Conservation (phyloP, 2,888 invertebrate genomes). For the Branchipolynoe longqiensis region DNA sequence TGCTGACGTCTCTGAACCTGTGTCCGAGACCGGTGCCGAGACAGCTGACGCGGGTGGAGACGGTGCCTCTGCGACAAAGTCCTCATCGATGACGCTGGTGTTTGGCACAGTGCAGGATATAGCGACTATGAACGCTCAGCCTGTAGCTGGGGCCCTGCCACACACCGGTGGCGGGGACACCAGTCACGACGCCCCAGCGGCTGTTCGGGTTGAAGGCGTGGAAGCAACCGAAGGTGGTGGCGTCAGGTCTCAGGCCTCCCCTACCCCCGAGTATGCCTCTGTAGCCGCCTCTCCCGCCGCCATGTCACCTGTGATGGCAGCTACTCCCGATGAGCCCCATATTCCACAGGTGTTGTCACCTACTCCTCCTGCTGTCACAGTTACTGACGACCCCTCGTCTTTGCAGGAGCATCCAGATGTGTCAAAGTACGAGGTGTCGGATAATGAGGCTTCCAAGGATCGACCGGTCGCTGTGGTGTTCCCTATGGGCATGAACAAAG, state of each 20-base stretch:
- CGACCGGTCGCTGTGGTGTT: background rate
- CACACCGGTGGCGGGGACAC: background rate
- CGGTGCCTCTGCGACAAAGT: background rate
- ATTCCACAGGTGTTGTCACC: background rate
- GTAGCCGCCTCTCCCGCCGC: background rate
- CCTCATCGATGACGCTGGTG: constrained; percentile 7
- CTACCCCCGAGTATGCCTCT: background rate
- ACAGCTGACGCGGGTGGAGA: background rate
- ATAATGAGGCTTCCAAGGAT: background rate
- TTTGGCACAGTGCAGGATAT: constrained; percentile 37
- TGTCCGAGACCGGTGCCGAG: too few relatives aligned
- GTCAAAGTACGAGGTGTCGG: background rate
- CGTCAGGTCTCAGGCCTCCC: background rate
- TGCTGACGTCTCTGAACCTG: too few relatives aligned
- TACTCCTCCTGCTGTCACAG: background rate
- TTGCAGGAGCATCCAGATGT: too few relatives aligned
- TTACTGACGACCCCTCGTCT: background rate
- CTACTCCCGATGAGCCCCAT: background rate
- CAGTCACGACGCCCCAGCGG: background rate
- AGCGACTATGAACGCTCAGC: constrained; percentile 15
- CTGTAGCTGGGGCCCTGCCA: background rate
- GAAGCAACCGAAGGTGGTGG: background rate
- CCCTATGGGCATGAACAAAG: too few relatives aligned
- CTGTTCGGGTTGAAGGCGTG: too few relatives aligned
- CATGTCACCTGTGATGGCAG: background rate